Evolutionary conservation across 2,113 vertebrate genomes (phyloP).

Genomic region (Mystacornis crossleyi): DNA sequence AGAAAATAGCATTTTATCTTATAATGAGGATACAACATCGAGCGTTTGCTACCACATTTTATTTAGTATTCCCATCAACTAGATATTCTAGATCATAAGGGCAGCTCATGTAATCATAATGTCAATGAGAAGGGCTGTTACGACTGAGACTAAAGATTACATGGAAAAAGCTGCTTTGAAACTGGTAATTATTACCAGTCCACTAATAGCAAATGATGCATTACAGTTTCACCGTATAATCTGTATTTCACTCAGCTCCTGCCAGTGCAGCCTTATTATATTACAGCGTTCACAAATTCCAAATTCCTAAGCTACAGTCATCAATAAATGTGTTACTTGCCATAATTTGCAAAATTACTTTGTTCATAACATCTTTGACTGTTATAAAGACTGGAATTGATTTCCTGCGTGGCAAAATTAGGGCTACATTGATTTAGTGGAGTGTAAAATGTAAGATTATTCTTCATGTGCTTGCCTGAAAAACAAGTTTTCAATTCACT

Average conservation of each 20-base stretch:
- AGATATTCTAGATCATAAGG: conserved; percentile 79
- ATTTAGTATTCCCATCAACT: conserved; percentile 82
- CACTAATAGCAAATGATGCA: conserved; percentile 85
- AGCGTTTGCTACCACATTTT: conserved; percentile 70
- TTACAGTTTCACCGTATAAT: conserved; percentile 78
- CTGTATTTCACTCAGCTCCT: conserved; percentile 76
- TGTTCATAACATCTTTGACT: conserved; percentile 81
- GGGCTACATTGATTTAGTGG: conserved; percentile 79
- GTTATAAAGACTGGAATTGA: conserved; percentile 80
- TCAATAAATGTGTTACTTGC: conserved; percentile 82
- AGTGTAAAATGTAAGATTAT: conserved; percentile 78
- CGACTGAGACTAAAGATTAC: conserved; percentile 81
- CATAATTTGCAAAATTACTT: conserved; percentile 84
- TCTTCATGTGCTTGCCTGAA: conserved; percentile 77
- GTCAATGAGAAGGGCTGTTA: conserved; percentile 85
- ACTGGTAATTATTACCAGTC: conserved; percentile 86
- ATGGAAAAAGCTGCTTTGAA: conserved; percentile 80
- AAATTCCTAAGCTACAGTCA: conserved; percentile 79
- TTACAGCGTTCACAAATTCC: conserved; percentile 72
- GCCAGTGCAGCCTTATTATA: conserved; percentile 66
- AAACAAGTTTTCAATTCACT: conserved; percentile 76
- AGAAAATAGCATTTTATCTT: conserved; percentile 77
- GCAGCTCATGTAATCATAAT: conserved; percentile 81
- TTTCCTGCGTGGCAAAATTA: conserved; percentile 79
- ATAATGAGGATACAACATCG: conserved; percentile 76